Evolutionary conservation across 2,888 invertebrate species (phyloP).

Genomic region (Girardia tigrina): DNA sequence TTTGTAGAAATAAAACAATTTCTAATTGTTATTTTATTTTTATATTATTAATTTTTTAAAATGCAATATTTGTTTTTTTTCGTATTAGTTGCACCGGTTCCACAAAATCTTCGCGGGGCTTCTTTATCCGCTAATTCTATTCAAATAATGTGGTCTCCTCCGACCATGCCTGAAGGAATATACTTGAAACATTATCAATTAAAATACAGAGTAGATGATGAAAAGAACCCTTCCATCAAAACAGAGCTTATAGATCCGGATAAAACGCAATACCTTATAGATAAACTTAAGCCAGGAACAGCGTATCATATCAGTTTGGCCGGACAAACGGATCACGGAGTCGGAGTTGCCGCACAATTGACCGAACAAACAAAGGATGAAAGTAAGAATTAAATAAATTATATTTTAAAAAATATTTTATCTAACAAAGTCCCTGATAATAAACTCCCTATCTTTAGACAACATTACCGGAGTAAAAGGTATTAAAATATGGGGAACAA

Average conservation of each 20-base stretch:
- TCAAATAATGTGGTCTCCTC: constrained; percentile 32
- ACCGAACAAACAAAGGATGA: constrained; percentile 27
- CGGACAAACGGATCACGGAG: constrained; percentile 25
- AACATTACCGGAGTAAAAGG: background rate
- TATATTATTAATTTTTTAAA: no score
- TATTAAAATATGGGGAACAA: background rate
- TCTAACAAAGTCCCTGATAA: background rate
- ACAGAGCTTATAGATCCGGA: constrained; percentile 6
- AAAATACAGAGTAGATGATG: constrained; percentile 26
- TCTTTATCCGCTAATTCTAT: constrained; percentile 24
- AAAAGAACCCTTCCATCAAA: background rate
- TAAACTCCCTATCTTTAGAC: background rate
- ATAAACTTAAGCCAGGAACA: constrained; percentile 28
- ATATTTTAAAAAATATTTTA: background rate
- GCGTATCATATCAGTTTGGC: constrained; percentile 26
- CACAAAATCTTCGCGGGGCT: constrained; percentile 32
- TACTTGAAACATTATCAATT: constrained; percentile 3
- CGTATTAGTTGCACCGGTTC: constrained; percentile 32
- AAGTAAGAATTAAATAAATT: background rate
- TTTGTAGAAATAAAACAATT: no score
- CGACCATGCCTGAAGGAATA: constrained; percentile 8
- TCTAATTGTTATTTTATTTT: no score
- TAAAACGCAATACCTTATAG: background rate
- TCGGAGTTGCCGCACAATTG: constrained; percentile 28
- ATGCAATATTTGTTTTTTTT: no score